These are phyloP conservation scores for Stenolophus ochropezus DNA, from an alignment of 2,888 invertebrate genomes.

Conservation along the genomic window DNA sequence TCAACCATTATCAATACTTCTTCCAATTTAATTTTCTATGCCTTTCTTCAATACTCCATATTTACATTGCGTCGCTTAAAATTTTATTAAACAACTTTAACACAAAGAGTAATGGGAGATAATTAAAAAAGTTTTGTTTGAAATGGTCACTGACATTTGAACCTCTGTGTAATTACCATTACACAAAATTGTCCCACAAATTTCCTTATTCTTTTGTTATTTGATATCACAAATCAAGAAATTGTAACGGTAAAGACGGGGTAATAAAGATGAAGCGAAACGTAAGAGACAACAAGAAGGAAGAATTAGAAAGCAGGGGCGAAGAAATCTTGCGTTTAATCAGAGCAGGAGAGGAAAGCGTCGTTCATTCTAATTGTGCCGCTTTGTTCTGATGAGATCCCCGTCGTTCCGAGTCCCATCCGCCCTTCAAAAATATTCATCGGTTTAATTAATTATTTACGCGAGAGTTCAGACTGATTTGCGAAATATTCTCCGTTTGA, in stretches of 20 bases:
- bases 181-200: no score
- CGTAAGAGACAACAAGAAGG: neutral
- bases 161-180: no score
- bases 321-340: slow-evolving; percentile 19
- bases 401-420: neutral
- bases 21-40: no score
- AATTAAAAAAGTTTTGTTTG: no score
- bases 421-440: neutral
- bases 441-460: slow-evolving; percentile 26
- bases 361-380: slow-evolving; percentile 22
- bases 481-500: neutral
- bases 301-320: slow-evolving; percentile 8
- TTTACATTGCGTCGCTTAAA: no score
- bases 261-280: neutral
- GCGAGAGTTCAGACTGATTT: neutral
- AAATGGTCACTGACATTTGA: no score
- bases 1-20: no score
- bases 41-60: no score
- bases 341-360: neutral
- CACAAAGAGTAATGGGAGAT: no score
- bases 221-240: neutral
- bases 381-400: slow-evolving; percentile 1
- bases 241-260: neutral
- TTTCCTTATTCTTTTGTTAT: no score
- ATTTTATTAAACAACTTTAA: no score